Base-by-base conservation (phyloP, 2,113 vertebrate genomes). In the Nothobranchius furzeri region DNA sequence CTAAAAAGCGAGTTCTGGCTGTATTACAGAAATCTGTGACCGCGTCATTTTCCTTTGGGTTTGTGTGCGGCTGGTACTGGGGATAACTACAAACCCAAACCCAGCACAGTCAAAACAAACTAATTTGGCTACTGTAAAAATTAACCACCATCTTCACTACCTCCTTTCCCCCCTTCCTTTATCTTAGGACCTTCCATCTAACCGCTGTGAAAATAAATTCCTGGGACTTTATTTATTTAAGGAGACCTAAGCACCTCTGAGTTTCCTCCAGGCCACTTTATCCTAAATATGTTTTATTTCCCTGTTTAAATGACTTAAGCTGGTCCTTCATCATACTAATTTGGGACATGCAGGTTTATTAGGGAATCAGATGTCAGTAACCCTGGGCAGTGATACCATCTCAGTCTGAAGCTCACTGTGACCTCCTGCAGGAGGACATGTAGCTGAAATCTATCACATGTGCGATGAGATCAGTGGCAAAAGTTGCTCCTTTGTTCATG, bases 151-250 rank as follows among this genome's bases (percentile, higher is more conserved):
- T 76, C 64, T 65, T 66, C 59, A 58, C 15, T 60, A 78, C 43
- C 67, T 57, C 62, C 64, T 57, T 69, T 12, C 57, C 43, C 17
- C 52, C 62, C n/a, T 9, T 52, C 9, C 49, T 43, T 43, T 62
- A 59, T 52, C 54, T 66, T 59, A 47, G 53, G 15, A 37, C 70
- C 70, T 68, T 56, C 72, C 74, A 73, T 86, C 86, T 81, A 85
- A 80, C 75, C 50, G 61, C 55, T 80, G 73, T 78, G 45, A 83
- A 89, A 91, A 91, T 83, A 89, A 90, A 88, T 87, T 63, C 63
- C 54, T 67, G 13, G n/a, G 60, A 48, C 67, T 83, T 70, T 88
- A 76, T 92, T 93, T 93, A 82, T 92, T 92, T 76, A 85, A 82
- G 71, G 82, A 71, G 70, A 82, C 72, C 72, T 46, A 82, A 86